Conservation (phyloP, 2,113 vertebrate genomes). For the Syrrhaptes paradoxus region DNA sequence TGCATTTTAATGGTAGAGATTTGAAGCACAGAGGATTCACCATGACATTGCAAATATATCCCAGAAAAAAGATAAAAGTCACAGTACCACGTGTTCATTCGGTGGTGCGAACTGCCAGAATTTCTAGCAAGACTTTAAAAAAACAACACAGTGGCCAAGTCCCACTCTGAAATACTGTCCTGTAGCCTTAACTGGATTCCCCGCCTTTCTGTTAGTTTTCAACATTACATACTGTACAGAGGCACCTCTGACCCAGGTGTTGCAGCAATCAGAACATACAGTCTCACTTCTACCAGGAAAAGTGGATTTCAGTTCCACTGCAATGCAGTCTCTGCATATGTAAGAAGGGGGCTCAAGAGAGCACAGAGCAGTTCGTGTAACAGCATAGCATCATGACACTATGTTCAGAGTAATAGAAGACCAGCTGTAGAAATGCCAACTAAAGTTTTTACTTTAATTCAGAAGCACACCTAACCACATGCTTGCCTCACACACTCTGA, state of each 20-base stretch:
- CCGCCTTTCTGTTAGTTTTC: background rate
- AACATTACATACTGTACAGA: background rate
- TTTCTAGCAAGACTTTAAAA: background rate
- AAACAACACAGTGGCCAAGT: background rate
- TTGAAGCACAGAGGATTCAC: background rate
- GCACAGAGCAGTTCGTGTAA: background rate
- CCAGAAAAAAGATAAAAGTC: background rate
- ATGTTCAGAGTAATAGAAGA: background rate
- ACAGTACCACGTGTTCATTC: background rate
- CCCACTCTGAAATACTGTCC: background rate
- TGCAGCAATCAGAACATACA: background rate
- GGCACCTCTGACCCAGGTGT: background rate
- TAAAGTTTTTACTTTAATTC: background rate
- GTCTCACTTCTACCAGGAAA: background rate
- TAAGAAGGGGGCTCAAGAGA: background rate
- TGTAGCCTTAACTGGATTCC: background rate
- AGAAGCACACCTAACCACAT: background rate
- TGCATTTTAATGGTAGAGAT: background rate
- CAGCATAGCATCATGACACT: background rate
- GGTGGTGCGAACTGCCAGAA: background rate
- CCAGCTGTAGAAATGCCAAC: background rate
- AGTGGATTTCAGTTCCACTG: background rate
- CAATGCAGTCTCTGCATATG: too few relatives aligned
- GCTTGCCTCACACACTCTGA: background rate
- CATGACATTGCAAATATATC: fast-evolving